Conservation (phyloP, 2,797 vertebrate species). For the Synaphobranchus kaupii region DNA sequence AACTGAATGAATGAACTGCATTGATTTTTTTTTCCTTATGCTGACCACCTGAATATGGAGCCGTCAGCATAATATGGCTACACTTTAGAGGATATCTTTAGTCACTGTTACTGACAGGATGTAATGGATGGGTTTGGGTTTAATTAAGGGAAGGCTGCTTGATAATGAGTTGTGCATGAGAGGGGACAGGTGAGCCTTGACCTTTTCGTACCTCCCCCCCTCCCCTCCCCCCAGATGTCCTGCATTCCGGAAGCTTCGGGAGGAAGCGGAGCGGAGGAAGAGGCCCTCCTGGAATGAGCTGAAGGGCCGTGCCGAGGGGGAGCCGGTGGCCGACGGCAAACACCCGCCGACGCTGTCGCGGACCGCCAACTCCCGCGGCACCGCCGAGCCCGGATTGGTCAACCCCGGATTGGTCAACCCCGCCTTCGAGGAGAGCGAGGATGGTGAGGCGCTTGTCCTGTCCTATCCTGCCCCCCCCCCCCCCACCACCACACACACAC, state of each 20-base stretch:
- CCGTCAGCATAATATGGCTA: constrained; percentile 28
- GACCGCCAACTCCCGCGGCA: constrained; percentile 66
- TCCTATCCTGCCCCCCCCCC: neutral
- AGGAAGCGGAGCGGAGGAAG: constrained; percentile 81
- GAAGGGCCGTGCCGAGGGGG: constrained; percentile 72
- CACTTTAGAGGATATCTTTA: constrained; percentile 38
- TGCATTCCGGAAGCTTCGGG: constrained; percentile 80
- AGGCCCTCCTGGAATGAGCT: constrained; percentile 75
- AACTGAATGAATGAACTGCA: constrained; percentile 24
- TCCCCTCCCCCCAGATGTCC: constrained; percentile 74
- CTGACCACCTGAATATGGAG: constrained; percentile 28
- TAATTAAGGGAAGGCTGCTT: constrained; percentile 40
- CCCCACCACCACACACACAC: neutral
- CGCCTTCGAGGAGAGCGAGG: constrained; percentile 88
- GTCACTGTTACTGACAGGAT: constrained; percentile 32
- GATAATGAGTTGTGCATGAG: constrained; percentile 31
- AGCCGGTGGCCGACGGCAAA: constrained; percentile 67
- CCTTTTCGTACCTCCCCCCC: constrained; percentile 2
- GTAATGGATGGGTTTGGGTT: constrained; percentile 45
- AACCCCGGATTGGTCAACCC: constrained; percentile 89
- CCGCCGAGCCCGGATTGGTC: constrained; percentile 82
- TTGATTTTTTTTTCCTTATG: constrained; percentile 27
- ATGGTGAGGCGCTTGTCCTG: constrained; percentile 72
- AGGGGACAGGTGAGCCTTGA: constrained; percentile 11
- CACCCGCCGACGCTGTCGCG: constrained; percentile 60